Evolutionary conservation across 1,140 invertebrate species (phyloP).

Genomic region (Dreissena polymorpha): DNA sequence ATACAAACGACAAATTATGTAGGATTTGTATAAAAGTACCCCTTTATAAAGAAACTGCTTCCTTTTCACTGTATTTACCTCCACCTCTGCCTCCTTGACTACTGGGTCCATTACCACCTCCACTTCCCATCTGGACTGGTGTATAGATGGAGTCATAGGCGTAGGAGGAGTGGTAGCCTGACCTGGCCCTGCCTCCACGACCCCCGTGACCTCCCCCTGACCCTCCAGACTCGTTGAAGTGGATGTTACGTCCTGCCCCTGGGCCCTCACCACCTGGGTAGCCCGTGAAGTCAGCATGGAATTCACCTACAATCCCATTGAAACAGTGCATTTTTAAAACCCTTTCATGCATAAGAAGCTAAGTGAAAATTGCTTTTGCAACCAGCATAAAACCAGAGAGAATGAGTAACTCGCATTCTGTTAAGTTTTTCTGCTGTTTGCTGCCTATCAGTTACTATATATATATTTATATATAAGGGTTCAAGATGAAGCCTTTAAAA

Average conservation of each 20-base stretch:
- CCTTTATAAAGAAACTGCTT: too few species aligned
- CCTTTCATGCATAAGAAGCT: too few species aligned
- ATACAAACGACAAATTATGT: too few species aligned
- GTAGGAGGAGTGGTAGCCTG: conserved; percentile 63
- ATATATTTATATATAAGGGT: too few species aligned
- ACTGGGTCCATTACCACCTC: conserved; percentile 57
- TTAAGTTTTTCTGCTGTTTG: too few species aligned
- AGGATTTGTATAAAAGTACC: too few species aligned
- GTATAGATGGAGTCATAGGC: conserved; percentile 66
- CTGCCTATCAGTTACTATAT: too few species aligned
- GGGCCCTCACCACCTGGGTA: conserved; percentile 60
- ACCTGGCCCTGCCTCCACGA: conserved; percentile 62
- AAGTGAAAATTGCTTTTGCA: too few species aligned
- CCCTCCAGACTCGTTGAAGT: conserved; percentile 58
- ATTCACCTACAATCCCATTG: conserved; percentile 59
- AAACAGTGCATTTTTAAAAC: too few species aligned
- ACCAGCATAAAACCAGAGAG: too few species aligned
- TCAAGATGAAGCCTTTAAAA: too few species aligned
- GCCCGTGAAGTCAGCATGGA: conserved; percentile 70
- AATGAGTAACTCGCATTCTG: too few species aligned
- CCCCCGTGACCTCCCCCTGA: conserved; percentile 71
- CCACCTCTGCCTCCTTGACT: conserved; percentile 65
- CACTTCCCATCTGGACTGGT: conserved; percentile 66
- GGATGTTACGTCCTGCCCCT: conserved; percentile 55
- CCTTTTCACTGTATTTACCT: conserved; percentile 57